Evolutionary conservation across 1,140 invertebrate genomes (phyloP).

Genomic region (Dendroctonus valens): DNA sequence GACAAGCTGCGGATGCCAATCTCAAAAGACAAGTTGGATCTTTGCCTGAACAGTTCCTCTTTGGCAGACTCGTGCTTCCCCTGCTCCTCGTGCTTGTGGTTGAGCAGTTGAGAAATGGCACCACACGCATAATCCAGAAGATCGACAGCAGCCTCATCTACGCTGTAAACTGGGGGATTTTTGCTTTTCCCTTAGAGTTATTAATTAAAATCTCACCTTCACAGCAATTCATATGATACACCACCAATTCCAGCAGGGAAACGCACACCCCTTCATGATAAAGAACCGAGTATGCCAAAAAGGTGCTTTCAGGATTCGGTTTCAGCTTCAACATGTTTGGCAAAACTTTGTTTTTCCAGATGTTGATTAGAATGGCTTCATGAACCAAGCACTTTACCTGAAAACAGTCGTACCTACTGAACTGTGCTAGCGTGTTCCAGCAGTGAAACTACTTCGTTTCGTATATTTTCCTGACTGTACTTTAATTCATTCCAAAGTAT

Average conservation of each 20-base stretch:
- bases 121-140: constrained; percentile 68
- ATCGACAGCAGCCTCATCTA: constrained; percentile 66
- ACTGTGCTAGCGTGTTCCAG: neutral
- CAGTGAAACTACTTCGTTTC: no score
- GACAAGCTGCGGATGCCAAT: constrained; percentile 70
- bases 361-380: constrained; percentile 71
- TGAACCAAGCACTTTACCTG: constrained; percentile 68
- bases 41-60: constrained; percentile 64
- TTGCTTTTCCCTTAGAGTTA: neutral
- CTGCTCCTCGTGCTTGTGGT: constrained; percentile 44
- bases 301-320: constrained; percentile 63
- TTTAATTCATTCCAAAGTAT: no score
- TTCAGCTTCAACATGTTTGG: constrained; percentile 67
- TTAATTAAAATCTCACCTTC: constrained; percentile 51
- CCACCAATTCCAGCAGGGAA: constrained; percentile 69
- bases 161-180: constrained; percentile 33
- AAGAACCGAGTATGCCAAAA: constrained; percentile 64
- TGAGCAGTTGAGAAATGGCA: constrained; percentile 47
- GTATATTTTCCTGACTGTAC: no score
- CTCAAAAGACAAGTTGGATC: constrained; percentile 65
- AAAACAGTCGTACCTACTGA: constrained; percentile 31
- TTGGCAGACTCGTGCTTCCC: constrained; percentile 52
- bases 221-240: constrained; percentile 71
- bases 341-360: constrained; percentile 75
- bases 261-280: constrained; percentile 55